Conservation (phyloP, 1,140 invertebrate species). For the Drosophila aff. region DNA sequence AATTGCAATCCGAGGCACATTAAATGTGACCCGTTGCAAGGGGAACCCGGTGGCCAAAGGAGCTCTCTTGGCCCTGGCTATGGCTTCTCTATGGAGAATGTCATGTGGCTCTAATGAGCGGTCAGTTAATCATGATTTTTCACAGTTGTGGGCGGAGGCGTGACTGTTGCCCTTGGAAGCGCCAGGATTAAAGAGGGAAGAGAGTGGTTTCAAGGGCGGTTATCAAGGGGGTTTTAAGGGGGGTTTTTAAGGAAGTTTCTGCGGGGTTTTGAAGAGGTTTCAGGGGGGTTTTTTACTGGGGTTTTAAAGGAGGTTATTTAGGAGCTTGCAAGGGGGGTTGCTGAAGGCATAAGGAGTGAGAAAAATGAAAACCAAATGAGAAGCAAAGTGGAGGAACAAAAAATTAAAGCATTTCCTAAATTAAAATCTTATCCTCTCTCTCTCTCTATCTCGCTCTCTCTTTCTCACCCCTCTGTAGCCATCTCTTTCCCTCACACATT, state of each 20-base stretch:
- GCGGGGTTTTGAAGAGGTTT: background rate
- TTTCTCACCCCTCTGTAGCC: background rate
- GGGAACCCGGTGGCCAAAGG: background rate
- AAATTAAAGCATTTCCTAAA: conserved; percentile 68
- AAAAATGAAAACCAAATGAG: conserved; percentile 30
- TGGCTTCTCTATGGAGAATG: conserved; percentile 11
- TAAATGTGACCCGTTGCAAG: conserved; percentile 60
- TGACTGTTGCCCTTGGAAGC: conserved; percentile 19
- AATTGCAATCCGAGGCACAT: conserved; percentile 78
- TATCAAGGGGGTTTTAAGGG: background rate
- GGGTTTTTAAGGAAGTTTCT: background rate
- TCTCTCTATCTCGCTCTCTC: background rate
- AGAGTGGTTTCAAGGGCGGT: background rate
- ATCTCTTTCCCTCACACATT: conserved; percentile 48
- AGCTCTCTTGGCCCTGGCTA: background rate
- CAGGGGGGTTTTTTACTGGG: background rate
- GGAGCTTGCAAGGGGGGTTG: background rate
- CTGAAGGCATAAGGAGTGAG: background rate
- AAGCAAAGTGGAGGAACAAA: conserved; percentile 30
- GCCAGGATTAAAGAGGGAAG: conserved; percentile 2
- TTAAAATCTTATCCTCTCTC: conserved; percentile 50
- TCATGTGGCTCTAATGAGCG: conserved; percentile 72
- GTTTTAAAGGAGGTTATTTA: background rate
- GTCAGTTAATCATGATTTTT: conserved; percentile 77
- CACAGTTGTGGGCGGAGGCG: conserved; percentile 24